Evolutionary conservation across 30 jellyfish, hydroid and myxozoan genomes (phyloP).

Genomic region (Euphysa ruthae): DNA sequence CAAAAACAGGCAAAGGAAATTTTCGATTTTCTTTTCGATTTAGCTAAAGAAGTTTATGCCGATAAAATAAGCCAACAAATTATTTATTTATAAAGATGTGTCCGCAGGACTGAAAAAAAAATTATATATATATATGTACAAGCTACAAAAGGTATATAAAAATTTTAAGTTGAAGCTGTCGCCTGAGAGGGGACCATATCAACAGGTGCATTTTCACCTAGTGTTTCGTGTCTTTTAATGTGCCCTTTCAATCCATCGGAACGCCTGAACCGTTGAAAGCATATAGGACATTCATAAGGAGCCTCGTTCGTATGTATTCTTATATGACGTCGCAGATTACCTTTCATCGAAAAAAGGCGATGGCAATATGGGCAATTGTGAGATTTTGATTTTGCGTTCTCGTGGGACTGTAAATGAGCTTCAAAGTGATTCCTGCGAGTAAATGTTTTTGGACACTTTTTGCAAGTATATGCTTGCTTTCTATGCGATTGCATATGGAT

Average conservation of each 20-base stretch:
- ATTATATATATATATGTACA: background rate
- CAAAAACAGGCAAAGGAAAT: too few relatives aligned
- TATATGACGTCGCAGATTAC: conserved; percentile 30
- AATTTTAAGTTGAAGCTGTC: conserved; percentile 4
- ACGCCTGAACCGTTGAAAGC: conserved; percentile 42
- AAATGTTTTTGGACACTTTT: conserved; percentile 28
- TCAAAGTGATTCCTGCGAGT: conserved; percentile 17
- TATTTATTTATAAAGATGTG: too few relatives aligned
- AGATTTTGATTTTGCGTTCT: conserved; percentile 12
- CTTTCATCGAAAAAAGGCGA: conserved; percentile 31
- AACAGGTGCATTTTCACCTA: conserved; percentile 36
- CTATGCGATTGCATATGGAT: conserved; percentile 31
- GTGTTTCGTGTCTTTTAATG: conserved; percentile 37
- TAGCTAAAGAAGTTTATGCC: too few relatives aligned
- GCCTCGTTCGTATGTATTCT: conserved; percentile 45
- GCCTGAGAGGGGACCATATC: conserved; percentile 44
- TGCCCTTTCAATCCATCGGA: conserved; percentile 38
- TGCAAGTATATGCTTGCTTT: conserved; percentile 11
- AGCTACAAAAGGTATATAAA: background rate
- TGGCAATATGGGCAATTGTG: conserved; percentile 41
- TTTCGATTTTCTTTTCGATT: too few relatives aligned
- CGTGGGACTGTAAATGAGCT: conserved; percentile 23
- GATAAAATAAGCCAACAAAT: too few relatives aligned
- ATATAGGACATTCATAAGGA: conserved; percentile 40
- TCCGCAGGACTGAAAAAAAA: too few relatives aligned